A percentile compares a stretch with the other conserved stretches of the same genome.
These are phyloP conservation scores for Azemiops feae DNA, from an alignment of 2,113 vertebrate species.

Conservation along the genomic window DNA sequence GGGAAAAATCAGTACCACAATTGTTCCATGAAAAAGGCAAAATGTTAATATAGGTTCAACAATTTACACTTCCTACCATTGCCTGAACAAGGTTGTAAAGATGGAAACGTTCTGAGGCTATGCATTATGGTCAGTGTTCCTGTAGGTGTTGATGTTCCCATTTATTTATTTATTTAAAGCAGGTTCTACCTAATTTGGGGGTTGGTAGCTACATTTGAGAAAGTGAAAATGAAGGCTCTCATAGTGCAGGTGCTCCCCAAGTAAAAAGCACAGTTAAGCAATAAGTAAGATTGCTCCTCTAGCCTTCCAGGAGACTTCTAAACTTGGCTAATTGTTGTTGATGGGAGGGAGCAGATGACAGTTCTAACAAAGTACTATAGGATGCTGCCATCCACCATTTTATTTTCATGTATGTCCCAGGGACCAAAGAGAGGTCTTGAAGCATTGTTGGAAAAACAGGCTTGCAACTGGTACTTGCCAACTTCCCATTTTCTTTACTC, in stretches of 20 bases:
- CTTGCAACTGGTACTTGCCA: not conserved
- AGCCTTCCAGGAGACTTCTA: not conserved
- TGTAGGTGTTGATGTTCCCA: not conserved
- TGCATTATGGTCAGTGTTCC: not conserved
- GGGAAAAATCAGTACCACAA: not conserved
- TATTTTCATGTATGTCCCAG: not conserved
- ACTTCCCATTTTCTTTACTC: not conserved
- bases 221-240: not conserved
- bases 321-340: not conserved
- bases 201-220: not conserved
- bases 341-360: not conserved
- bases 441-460: not conserved
- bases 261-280: not conserved
- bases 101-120: not conserved
- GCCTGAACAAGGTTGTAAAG: not conserved
- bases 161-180: not conserved
- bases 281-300: not conserved
- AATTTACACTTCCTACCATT: not conserved
- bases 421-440: not conserved
- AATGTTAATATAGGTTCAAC: not conserved
- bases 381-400: not conserved
- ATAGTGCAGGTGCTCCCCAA: not conserved
- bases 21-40: not conserved
- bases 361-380: not conserved
- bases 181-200: not conserved